Conservation (phyloP, 2,888 invertebrate species). For the Lasiommata megera region DNA sequence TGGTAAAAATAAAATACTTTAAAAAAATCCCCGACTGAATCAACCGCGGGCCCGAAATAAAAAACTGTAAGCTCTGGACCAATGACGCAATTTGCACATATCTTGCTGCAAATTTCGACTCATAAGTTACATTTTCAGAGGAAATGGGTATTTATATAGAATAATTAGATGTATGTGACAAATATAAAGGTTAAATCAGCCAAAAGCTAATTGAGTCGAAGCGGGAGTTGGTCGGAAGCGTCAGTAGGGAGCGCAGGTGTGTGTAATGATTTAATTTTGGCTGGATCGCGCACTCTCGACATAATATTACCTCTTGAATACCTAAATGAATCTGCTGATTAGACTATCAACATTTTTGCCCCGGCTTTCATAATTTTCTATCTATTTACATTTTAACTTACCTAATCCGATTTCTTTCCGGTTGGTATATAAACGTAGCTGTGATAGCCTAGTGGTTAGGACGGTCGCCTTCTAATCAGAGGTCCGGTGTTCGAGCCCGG, state of each 20-base stretch:
- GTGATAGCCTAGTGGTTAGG: no score
- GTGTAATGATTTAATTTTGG: conserved; percentile 68
- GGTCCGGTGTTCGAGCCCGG: no score
- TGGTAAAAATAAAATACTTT: no score
- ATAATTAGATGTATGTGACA: neutral
- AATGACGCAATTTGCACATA: no score
- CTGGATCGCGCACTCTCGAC: conserved; percentile 48
- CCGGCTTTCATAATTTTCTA: conserved; percentile 16
- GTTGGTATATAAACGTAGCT: no score
- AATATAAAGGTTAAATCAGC: conserved; percentile 37
- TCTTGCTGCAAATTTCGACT: neutral
- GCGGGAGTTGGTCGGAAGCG: conserved; percentile 41
- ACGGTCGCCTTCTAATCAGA: no score
- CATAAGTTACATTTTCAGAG: neutral
- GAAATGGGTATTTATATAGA: neutral
- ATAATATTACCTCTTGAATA: conserved; percentile 47
- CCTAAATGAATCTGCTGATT: conserved; percentile 48
- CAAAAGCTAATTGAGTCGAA: conserved; percentile 44
- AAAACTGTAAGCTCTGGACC: no score
- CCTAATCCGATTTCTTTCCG: no score
- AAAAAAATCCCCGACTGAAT: no score
- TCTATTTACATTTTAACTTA: conserved; percentile 5
- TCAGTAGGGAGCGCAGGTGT: conserved; percentile 57
- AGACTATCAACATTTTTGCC: conserved; percentile 38
- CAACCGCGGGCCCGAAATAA: no score